phyloP scores from a whole-genome alignment of 2,888 invertebrate genomes.

The Pachycephus smyrnensis region DNA sequence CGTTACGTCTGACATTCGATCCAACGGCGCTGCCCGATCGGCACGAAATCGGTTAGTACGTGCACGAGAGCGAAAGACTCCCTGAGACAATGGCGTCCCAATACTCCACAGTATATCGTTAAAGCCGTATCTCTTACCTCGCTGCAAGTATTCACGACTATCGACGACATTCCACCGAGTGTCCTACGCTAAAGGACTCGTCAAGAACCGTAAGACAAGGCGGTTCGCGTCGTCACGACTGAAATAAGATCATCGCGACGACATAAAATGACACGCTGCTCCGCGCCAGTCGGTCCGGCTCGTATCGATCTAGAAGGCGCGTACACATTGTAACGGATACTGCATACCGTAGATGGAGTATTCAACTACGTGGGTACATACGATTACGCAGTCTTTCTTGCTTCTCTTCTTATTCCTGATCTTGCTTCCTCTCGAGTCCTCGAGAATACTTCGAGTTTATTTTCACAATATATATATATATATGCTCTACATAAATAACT shows the following conservation, averaged over 20 bases:
- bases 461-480: not conserved
- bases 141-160: not conserved
- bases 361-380: constrained; percentile 5
- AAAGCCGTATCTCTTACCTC: not conserved
- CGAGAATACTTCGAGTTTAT: not conserved
- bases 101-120: not conserved
- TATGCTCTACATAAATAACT: constrained; percentile 16
- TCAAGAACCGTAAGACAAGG: constrained; percentile 4
- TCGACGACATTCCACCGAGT: not conserved
- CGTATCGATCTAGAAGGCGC: constrained; percentile 16
- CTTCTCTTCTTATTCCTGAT: not conserved
- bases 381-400: not conserved
- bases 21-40: not conserved
- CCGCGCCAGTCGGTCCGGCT: constrained; percentile 9
- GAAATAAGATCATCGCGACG: constrained; percentile 43
- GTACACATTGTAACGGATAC: constrained; percentile 22
- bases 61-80: not conserved
- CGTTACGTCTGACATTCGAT: not conserved
- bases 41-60: not conserved
- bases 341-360: constrained; percentile 20
- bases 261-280: constrained; percentile 42
- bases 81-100: not conserved
- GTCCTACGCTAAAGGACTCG: constrained; percentile 1
- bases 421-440: not conserved
- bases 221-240: constrained; percentile 33